Base-by-base conservation (phyloP, 2,113 vertebrate species). In the Hirundichthys speculiger region DNA sequence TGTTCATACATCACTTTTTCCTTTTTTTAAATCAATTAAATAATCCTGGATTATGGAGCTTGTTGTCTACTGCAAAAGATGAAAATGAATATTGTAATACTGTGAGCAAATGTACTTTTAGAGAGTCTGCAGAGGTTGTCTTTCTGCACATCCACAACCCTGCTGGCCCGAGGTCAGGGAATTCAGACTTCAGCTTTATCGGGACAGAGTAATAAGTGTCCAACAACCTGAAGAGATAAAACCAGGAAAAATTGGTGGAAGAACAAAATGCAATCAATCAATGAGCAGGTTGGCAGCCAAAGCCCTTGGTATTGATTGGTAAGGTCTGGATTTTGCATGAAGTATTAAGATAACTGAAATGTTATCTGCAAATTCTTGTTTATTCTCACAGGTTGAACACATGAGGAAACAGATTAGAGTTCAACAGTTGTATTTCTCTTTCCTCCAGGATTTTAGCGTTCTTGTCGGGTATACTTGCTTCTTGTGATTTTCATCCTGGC, bases 231-330 rank as follows among this genome's bases (percentile, higher is more conserved):
- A 70, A 58, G 65, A 79, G 79, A 77, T 72, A 77, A 81, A 82
- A 84, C 49, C 66, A 62, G 79, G 64, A 53, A 60, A 73, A 64
- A 62, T 62, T 58, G 45, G 64, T 80, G 54, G 70, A 70, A 79
- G 83, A 84, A 84, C 77, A 80, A 86, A 87, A 85, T 76, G 81
- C 63, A 75, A 87, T 92, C 89, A 87, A 88, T 92, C 89, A 90
- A 50, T 77, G 63, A 71, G 62, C 30, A 2, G 22, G 58, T 12
- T 82, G 84, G 84, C 87, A 87, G 69, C 58, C 45, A 86, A 86
- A 86, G 66, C 72, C 61, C 59, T 84, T 76, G 45, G 60, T 89
- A 91, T 90, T 84, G 90, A 92, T 87, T 34, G 34, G 57, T 25
- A 24, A 18, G 27, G 63, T 38, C 62, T 71, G 34, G 58, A 72